Evolutionary conservation across 2,113 vertebrate genomes (phyloP).

Genomic region (Hemiprocne comata): DNA sequence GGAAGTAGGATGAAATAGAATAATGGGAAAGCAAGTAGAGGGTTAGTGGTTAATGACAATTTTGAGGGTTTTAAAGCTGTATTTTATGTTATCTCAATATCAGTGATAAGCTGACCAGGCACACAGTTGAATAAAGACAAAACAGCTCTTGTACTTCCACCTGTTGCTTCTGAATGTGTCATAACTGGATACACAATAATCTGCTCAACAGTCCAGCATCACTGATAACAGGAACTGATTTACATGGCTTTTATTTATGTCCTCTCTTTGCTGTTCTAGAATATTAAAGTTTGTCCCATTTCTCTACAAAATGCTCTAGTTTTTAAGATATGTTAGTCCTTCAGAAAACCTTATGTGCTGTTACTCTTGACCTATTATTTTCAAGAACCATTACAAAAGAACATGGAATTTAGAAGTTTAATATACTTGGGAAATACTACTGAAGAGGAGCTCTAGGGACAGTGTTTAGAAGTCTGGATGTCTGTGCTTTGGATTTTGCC

Average conservation of each 20-base stretch:
- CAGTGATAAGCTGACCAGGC: not conserved
- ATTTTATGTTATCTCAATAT: not conserved
- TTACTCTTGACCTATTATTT: not conserved
- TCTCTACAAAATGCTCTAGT: not conserved
- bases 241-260: not conserved
- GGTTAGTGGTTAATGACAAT: not conserved
- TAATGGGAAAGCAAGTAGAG: not conserved
- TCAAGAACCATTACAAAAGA: not conserved
- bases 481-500: not conserved
- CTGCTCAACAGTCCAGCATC: not conserved
- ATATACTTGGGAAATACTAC: not conserved
- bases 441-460: not conserved
- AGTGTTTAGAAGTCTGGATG: not conserved
- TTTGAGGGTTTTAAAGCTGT: not conserved
- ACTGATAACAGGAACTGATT: not conserved
- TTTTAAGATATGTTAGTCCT: not conserved
- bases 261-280: not conserved
- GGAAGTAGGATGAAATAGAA: not conserved
- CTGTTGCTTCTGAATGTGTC: not conserved
- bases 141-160: not conserved
- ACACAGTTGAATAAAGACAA: not conserved
- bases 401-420: not conserved
- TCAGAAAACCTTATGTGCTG: not conserved
- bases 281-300: not conserved
- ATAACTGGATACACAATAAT: not conserved